A percentile compares a stretch with the other conserved stretches of the same genome.
Conservation (phyloP, 1,140 invertebrate species). For the Eurosta solidaginis region DNA sequence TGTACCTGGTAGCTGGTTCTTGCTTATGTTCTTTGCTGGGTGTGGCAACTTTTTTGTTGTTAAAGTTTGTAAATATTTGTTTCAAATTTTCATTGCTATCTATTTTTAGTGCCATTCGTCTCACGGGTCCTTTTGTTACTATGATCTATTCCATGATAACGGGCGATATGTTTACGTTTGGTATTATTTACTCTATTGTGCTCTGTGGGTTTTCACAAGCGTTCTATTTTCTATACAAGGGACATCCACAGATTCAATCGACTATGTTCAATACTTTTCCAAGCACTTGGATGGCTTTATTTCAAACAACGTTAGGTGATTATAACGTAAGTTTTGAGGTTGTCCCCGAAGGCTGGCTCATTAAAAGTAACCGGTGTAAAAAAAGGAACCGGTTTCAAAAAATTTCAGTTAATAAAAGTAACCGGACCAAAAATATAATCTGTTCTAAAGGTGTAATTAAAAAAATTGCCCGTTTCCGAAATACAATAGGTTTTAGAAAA, state of each 20-base stretch:
- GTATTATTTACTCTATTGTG: constrained; percentile 93
- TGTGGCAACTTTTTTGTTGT: constrained; percentile 59
- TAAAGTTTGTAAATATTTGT: neutral
- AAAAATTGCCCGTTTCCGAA: too few species aligned
- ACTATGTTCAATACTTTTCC: constrained; percentile 83
- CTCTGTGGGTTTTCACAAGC: constrained; percentile 94
- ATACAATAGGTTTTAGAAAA: too few species aligned
- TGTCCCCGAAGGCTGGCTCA: neutral
- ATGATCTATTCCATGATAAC: constrained; percentile 99
- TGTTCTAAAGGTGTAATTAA: too few species aligned
- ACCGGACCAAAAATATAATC: too few species aligned
- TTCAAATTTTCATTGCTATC: neutral
- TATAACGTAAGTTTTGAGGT: constrained; percentile 77
- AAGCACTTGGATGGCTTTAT: constrained; percentile 95
- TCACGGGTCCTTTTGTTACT: constrained; percentile 96
- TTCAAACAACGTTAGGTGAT: constrained; percentile 96
- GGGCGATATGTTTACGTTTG: constrained; percentile 96
- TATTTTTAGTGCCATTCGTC: constrained; percentile 76
- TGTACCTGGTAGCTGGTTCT: constrained; percentile 94
- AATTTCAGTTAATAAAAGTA: too few species aligned
- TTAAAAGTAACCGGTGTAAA: too few species aligned
- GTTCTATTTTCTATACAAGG: constrained; percentile 96
- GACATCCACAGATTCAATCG: constrained; percentile 78
- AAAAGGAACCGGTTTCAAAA: too few species aligned
- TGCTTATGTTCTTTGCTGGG: constrained; percentile 98